A percentile compares a stretch with the other conserved stretches of the same genome.
phyloP scores from a whole-genome alignment of 1,140 invertebrate species.

The Meloidogyne chitwoodi region DNA sequence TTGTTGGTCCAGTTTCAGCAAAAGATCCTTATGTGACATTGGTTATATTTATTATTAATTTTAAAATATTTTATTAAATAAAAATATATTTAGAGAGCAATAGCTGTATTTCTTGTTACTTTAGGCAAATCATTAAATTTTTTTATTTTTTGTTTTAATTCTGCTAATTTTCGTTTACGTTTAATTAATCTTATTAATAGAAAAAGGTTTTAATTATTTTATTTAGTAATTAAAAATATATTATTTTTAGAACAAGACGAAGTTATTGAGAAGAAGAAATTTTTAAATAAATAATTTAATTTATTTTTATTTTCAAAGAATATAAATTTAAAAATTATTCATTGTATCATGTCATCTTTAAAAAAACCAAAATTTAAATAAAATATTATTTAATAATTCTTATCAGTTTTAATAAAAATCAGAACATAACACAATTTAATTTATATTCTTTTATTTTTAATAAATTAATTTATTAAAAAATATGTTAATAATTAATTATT shows the following conservation, averaged over 20 bases:
- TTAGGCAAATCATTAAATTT: slow-evolving; percentile 40
- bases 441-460: not conserved
- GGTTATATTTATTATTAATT: slow-evolving; percentile 2
- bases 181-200: slow-evolving; percentile 17
- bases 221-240: not conserved
- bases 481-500: not conserved
- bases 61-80: not conserved
- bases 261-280: no score
- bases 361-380: no score
- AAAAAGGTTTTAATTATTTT: not conserved
- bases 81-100: slow-evolving; percentile 15
- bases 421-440: not conserved
- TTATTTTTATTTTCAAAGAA: no score
- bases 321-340: no score
- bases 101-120: slow-evolving; percentile 28
- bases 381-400: no score
- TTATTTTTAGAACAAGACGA: not conserved
- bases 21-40: slow-evolving; percentile 13
- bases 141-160: slow-evolving; percentile 40
- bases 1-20: slow-evolving; percentile 8
- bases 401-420: no score
- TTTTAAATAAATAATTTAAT: no score
- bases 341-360: no score
- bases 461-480: not conserved
- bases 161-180: slow-evolving; percentile 29